Evolutionary conservation across 1,140 invertebrate genomes (phyloP).

Genomic region (Brachystomella parvula): DNA sequence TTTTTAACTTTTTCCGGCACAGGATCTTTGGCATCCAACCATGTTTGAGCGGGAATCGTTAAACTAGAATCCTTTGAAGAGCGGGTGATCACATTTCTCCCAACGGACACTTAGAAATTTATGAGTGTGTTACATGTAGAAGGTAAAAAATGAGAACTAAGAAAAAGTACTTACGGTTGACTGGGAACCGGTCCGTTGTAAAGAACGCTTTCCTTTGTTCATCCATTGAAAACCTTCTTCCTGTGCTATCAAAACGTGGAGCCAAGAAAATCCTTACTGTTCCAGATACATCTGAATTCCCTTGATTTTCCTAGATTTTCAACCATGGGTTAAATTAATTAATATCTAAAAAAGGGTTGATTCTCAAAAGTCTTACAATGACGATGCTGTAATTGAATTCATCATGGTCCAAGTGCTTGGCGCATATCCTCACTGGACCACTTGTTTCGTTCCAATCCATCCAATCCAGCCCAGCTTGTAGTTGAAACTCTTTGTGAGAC

Average conservation of each 20-base stretch:
- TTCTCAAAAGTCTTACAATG: not conserved
- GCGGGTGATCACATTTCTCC: not conserved
- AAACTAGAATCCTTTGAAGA: not conserved
- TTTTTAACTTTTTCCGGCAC: not conserved
- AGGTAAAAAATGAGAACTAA: not conserved
- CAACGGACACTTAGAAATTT: not conserved
- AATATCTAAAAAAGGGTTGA: not conserved
- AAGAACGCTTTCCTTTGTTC: conserved; percentile 11
- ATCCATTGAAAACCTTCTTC: conserved; percentile 6
- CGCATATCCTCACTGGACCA: conserved; percentile 1
- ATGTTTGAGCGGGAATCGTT: not conserved
- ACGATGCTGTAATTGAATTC: conserved; percentile 2
- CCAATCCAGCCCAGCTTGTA: not conserved
- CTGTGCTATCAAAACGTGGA: not conserved
- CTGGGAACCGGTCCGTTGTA: not conserved
- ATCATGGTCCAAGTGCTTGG: conserved; percentile 11
- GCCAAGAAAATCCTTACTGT: conserved; percentile 15
- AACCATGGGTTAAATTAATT: not conserved
- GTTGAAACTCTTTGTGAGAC: not conserved
- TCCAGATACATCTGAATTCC: not conserved
- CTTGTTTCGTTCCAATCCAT: too few species aligned
- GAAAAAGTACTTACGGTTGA: not conserved
- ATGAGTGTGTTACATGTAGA: not conserved
- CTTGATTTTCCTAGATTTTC: not conserved
- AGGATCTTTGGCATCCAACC: not conserved